These are phyloP conservation scores for Notothenia rossii DNA, from an alignment of 2,113 vertebrate genomes.

Conservation along the genomic window DNA sequence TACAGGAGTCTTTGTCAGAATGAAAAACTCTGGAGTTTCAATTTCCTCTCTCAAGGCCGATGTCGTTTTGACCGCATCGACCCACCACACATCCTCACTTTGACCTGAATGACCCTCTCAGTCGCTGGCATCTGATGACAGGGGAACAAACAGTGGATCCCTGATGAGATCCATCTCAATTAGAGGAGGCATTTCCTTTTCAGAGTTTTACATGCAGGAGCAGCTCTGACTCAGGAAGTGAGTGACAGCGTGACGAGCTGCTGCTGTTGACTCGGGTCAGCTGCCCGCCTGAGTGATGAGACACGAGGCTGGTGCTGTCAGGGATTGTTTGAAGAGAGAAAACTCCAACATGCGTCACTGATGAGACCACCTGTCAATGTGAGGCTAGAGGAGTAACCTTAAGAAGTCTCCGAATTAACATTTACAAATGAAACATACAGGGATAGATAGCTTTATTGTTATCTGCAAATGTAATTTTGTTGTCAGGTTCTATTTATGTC, in stretches of 20 bases:
- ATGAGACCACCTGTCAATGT: not conserved
- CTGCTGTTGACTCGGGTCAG: slow-evolving; percentile 33
- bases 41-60: slow-evolving; percentile 22
- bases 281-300: not conserved
- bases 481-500: not conserved
- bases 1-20: not conserved
- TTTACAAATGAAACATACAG: not conserved
- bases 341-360: not conserved
- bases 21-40: not conserved
- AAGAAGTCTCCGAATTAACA: not conserved
- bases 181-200: slow-evolving; percentile 24
- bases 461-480: not conserved
- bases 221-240: not conserved
- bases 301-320: not conserved
- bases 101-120: slow-evolving; percentile 14
- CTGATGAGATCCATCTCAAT: slow-evolving; percentile 15
- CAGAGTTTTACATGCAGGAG: slow-evolving; percentile 8
- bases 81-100: slow-evolving; percentile 18
- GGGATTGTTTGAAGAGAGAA: slow-evolving; percentile 1
- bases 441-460: not conserved
- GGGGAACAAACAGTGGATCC: slow-evolving; percentile 43
- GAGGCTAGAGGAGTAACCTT: not conserved
- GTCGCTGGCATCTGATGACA: not conserved
- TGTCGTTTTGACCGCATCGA: slow-evolving; percentile 1
- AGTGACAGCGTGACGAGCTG: slow-evolving; percentile 15